Conservation (phyloP, 2,797 vertebrate genomes). For the Lithobates pipiens region DNA sequence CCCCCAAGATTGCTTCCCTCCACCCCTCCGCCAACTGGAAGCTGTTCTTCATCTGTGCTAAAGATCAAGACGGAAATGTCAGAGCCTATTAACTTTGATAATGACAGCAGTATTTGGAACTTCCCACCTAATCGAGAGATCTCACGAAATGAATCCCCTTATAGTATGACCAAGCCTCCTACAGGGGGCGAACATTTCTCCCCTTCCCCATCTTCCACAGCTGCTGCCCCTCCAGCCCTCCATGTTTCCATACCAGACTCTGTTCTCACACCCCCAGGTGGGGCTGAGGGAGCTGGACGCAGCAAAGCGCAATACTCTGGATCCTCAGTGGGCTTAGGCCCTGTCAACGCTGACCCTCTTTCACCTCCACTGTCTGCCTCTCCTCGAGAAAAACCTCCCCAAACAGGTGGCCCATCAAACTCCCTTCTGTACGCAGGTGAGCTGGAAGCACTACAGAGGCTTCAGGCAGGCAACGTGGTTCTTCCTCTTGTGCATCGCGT, state of each 20-base stretch:
- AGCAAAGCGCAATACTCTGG: slow-evolving; percentile 89
- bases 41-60: slow-evolving; percentile 82
- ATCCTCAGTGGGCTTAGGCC: slow-evolving; percentile 82
- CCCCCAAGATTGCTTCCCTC: slow-evolving; percentile 86
- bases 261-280: slow-evolving; percentile 93
- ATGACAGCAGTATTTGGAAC: slow-evolving; percentile 99
- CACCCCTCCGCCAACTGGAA: slow-evolving; percentile 67
- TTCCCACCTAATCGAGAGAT: slow-evolving; percentile 98
- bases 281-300: slow-evolving; percentile 86
- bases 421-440: slow-evolving; percentile 95
- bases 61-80: slow-evolving; percentile 99
- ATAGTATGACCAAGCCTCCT: slow-evolving; percentile 94
- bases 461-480: slow-evolving; percentile 94
- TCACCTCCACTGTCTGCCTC: slow-evolving; percentile 98
- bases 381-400: slow-evolving; percentile 94
- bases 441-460: slow-evolving; percentile 93
- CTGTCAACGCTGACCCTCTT: slow-evolving; percentile 90
- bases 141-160: slow-evolving; percentile 95
- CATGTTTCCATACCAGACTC: slow-evolving; percentile 96
- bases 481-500: slow-evolving; percentile 95
- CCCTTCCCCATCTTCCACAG: slow-evolving; percentile 82
- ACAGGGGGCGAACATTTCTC: slow-evolving; percentile 83
- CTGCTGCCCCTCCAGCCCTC: slow-evolving; percentile 81
- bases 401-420: slow-evolving; percentile 85
- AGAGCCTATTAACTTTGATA: slow-evolving; percentile 99